Base-by-base conservation (phyloP, 2,797 vertebrate genomes). In the Ctenochaetus hawaiiensis region DNA sequence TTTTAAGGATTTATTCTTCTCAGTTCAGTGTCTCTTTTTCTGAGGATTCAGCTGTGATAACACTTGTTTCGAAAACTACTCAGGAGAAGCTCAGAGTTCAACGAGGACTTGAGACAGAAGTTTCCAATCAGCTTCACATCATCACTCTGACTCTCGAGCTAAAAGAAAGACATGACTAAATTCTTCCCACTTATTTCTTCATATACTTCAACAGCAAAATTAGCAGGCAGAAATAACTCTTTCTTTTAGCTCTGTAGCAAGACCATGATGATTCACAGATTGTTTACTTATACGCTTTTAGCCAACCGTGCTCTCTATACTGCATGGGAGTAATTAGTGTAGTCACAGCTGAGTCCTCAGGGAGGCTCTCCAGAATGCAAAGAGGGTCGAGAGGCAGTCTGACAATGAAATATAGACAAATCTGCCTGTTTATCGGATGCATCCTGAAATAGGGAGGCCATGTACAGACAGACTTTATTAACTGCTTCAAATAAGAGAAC, bases 261-360 rank as follows among this genome's bases (percentile, higher is more conserved):
- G 52, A 45, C 63, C 62, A 12, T 57, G 45, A 79, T 89, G 82
- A 87, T 88, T 82, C 78, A 57, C 72, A 69, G 83, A 88, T 90
- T 91, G 89, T 89, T 89, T 88, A 84, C 80, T 78, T 74, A 17
- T 62, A 56, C 57, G 70, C 87, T 88, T 72, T 87, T 74, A 88
- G 80, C 77, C 81, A 77, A 65, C 80, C 81, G 6, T 77, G 80
- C 83, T 47, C 82, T 62, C 78, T 72, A 59, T 81, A 75, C 63
- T 84, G 84, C 82, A 81, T 67, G 37, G 75, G 73, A 85, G 87
- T 90, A 87, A 92, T 92, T 89, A 90, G 81, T 58, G 64, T 51
- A 68, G 76, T 89, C 87, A 81, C 83, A 90, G 87, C 83, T 73
- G 86, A 86, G 52, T 88, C 84, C 65, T 89, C 68, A 26, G 78